Percentiles rank a stretch among this genome's conserved stretches.
Conservation (phyloP, 2,797 vertebrate genomes). For the Poecilia gillii region DNA sequence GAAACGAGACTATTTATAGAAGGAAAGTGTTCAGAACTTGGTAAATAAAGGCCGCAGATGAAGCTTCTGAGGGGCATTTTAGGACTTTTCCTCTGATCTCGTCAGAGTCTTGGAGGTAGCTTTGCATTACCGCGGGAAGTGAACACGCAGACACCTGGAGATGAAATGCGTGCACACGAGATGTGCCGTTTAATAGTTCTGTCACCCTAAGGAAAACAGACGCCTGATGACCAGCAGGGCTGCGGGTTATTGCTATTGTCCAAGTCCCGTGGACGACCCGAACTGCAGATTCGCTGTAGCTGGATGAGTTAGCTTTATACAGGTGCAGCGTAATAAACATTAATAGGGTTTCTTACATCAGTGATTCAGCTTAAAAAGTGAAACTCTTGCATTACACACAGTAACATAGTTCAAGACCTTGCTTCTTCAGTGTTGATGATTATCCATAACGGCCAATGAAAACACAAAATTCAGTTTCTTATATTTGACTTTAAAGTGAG, state of each 20-base stretch:
- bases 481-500: not conserved
- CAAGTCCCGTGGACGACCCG: not conserved
- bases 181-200: slow-evolving; percentile 22
- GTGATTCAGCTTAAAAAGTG: not conserved
- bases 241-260: not conserved
- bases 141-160: slow-evolving; percentile 11
- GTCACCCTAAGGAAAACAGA: slow-evolving; percentile 11
- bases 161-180: not conserved
- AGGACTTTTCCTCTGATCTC: slow-evolving; percentile 31
- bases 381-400: not conserved
- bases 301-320: not conserved
- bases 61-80: slow-evolving; percentile 41
- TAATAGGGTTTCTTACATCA: not conserved
- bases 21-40: not conserved
- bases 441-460: not conserved
- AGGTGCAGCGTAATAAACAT: not conserved
- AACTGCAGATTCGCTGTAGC: not conserved
- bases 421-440: not conserved
- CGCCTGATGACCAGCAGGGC: not conserved
- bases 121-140: slow-evolving; percentile 33
- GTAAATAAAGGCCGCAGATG: not conserved
- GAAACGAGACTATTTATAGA: not conserved
- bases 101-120: slow-evolving; percentile 2
- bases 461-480: not conserved
- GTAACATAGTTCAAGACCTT: not conserved